These are phyloP conservation scores for Saxidomus purpurata DNA, from an alignment of 1,140 invertebrate genomes.

Conservation along the genomic window DNA sequence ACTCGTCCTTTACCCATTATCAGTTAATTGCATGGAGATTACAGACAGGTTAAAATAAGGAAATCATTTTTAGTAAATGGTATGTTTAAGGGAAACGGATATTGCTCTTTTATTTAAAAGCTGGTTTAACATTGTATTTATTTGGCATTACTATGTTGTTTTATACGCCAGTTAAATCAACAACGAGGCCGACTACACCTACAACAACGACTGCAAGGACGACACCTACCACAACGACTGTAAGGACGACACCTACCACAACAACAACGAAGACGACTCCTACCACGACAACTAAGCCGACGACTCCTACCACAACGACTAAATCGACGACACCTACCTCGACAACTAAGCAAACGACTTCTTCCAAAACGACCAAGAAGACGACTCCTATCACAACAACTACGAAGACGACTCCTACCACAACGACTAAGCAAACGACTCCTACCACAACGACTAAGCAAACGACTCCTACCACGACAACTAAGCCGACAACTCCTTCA, in stretches of 20 bases:
- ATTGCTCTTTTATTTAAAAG: no score
- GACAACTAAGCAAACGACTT: background rate
- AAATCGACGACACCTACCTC: background rate
- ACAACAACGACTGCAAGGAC: background rate
- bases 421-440: background rate
- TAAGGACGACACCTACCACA: background rate
- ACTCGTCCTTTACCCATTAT: no score
- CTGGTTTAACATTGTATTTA: no score
- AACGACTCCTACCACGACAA: background rate
- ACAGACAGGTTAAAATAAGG: no score
- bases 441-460: background rate
- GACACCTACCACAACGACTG: background rate
- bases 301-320: background rate
- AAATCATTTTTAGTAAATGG: no score
- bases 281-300: no score
- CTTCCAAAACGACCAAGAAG: background rate
- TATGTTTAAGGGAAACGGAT: no score
- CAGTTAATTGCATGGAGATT: no score
- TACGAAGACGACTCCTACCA: background rate
- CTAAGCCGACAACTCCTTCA: background rate
- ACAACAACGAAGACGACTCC: no score
- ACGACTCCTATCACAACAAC: background rate
- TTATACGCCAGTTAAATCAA: conserved; percentile 28
- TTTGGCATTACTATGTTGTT: no score
- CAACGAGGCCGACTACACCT: background rate